Evolutionary conservation across 2,797 vertebrate species (phyloP).

Genomic region (Chelon labrosus): DNA sequence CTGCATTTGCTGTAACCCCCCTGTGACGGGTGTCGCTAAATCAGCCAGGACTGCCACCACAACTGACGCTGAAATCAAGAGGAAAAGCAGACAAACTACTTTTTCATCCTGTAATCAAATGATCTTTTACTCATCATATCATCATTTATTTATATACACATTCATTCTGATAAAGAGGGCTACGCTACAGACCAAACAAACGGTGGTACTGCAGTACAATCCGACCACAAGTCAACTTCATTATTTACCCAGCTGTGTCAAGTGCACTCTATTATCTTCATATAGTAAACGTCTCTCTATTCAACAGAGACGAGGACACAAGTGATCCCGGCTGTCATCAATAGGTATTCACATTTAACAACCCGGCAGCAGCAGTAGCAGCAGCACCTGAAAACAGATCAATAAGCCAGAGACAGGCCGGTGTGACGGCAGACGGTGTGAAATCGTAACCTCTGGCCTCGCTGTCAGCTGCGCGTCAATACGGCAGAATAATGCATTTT

Average conservation of each 20-base stretch:
- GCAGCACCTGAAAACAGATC: slow-evolving; percentile 62
- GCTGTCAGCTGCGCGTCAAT: slow-evolving; percentile 43
- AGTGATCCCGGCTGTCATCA: slow-evolving; percentile 36
- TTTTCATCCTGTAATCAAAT: no score
- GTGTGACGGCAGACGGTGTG: slow-evolving; percentile 27
- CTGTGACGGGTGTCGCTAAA: no score
- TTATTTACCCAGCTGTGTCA: slow-evolving; percentile 14
- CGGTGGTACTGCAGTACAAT: slow-evolving; percentile 1
- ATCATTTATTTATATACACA: background rate
- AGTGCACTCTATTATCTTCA: slow-evolving; percentile 16
- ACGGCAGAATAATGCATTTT: slow-evolving; percentile 58
- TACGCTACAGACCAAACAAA: slow-evolving; percentile 18
- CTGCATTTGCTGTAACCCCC: no score
- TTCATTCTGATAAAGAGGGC: slow-evolving; percentile 27
- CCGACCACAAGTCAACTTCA: slow-evolving; percentile 2
- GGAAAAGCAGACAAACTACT: no score
- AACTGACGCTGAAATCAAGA: no score
- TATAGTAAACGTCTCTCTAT: slow-evolving; percentile 6
- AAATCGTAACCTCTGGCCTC: slow-evolving; percentile 50
- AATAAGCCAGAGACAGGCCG: slow-evolving; percentile 44
- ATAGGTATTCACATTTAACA: slow-evolving; percentile 50
- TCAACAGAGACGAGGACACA: slow-evolving; percentile 22
- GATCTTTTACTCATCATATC: no score
- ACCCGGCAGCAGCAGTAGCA: background rate
- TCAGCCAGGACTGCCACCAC: no score